phyloP scores from a whole-genome alignment of 2,888 invertebrate species.

The Phalera bucephala region DNA sequence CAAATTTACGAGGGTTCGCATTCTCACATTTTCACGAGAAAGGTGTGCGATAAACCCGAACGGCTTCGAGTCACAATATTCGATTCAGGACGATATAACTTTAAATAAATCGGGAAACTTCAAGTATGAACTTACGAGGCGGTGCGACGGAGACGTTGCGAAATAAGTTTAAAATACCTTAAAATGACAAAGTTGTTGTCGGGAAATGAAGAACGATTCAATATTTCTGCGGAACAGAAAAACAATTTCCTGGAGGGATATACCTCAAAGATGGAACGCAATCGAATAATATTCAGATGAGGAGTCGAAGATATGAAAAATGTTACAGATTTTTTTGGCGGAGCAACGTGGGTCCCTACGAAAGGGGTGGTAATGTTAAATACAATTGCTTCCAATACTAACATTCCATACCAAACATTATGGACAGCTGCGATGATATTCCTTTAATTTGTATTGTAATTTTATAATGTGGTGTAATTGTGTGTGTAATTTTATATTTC shows the following conservation, averaged over 20 bases:
- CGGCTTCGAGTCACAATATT: constrained; percentile 35
- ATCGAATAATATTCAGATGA: constrained; percentile 63
- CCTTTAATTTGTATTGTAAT: no score
- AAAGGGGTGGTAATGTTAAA: constrained; percentile 27
- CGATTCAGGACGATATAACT: constrained; percentile 34
- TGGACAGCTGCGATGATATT: no score
- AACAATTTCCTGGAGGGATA: constrained; percentile 45
- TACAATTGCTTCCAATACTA: constrained; percentile 22
- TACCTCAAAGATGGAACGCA: constrained; percentile 41
- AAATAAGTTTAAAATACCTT: constrained; percentile 32
- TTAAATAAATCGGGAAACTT: constrained; percentile 31
- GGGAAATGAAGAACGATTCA: constrained; percentile 33
- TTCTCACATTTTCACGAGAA: constrained; percentile 44
- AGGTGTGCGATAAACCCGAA: constrained; percentile 39
- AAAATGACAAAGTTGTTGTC: constrained; percentile 22
- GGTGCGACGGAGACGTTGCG: constrained; percentile 14
- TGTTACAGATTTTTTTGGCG: constrained; percentile 38
- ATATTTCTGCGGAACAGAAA: constrained; percentile 39
- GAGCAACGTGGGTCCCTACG: constrained; percentile 26
- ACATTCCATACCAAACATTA: constrained; percentile 6
- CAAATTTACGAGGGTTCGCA: constrained; percentile 56
- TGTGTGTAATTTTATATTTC: no score
- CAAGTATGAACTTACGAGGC: constrained; percentile 13
- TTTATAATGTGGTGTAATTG: no score
- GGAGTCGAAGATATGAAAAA: constrained; percentile 47